Base-by-base conservation (phyloP, 2,113 vertebrate genomes). In the Falco punctatus region DNA sequence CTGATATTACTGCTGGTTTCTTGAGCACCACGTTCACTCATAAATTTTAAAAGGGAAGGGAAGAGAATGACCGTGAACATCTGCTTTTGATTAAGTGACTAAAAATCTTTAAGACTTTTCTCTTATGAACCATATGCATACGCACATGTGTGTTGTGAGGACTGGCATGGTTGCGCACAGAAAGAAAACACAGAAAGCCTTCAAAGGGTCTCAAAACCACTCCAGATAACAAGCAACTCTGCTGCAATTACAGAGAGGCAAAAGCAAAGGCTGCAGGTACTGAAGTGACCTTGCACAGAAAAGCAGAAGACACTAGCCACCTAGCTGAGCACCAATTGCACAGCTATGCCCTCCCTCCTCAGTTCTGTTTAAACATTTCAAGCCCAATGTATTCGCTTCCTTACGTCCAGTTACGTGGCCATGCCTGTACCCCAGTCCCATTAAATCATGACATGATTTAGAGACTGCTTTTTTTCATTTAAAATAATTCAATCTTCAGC, bases 11-110 rank as follows among this genome's bases (percentile, higher is more conserved):
- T 91, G 89, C 92, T 85, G 94, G n/a, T 42, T 46, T 74, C 46
- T 58, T 91, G 92, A 95, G 89, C 91, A 85, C 86, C 2, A 32
- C 0, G 0, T 62, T 87, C 88, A 24, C 57, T 85, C 86, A 58
- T 61, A 2, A 15, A 80, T 87, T 75, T 61, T 58, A 44, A 82
- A 84, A 78, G 58, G 49, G 35, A 90, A 82, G 35, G 54, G 35
- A 80, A 89, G 12, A 69, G 72, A 40, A 67, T 1, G 15, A 44
- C 71, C 86, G 32, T 0, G 42, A 91, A 38, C 84, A 87, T 90
- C 89, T 90, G 89, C 40, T 87, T 96, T 93, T 84, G 49, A 54
- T 86, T 89, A 92, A 82, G 52, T 14, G 66, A 42, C 61, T 85
- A 52, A 75, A 67, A 87, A 69, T 1, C 16, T 52, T 72, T 70